Evolutionary conservation across 92 coral and sea anemone genomes (phyloP).

Genomic region (Desmophyllum pertusum): DNA sequence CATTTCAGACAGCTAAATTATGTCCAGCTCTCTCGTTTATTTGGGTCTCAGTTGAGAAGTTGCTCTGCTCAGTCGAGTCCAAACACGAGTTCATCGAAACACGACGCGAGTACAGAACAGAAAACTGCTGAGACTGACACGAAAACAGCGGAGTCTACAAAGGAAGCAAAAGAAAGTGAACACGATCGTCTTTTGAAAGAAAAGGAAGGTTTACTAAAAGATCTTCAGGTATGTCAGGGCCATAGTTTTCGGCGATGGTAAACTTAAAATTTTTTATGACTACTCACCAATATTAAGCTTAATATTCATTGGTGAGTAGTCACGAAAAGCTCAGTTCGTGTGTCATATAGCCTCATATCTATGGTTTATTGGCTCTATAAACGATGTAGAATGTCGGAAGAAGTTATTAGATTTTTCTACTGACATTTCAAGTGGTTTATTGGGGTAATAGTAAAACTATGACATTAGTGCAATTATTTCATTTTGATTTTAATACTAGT

Average conservation of each 20-base stretch:
- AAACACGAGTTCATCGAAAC: slow-evolving; percentile 1
- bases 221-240: slow-evolving; percentile 72
- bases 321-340: too few relatives aligned
- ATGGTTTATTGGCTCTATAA: too few relatives aligned
- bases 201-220: slow-evolving; percentile 85
- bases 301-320: too few relatives aligned
- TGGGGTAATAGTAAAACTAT: too few relatives aligned
- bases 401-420: too few relatives aligned
- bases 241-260: neutral
- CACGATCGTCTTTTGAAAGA: slow-evolving; percentile 76
- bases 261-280: neutral
- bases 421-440: too few relatives aligned
- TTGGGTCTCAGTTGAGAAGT: slow-evolving; percentile 18
- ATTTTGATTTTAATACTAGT: too few relatives aligned
- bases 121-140: slow-evolving; percentile 19
- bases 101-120: neutral
- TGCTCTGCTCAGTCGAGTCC: slow-evolving; percentile 27
- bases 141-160: slow-evolving; percentile 31
- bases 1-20: slow-evolving; percentile 16
- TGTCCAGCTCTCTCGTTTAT: slow-evolving; percentile 6
- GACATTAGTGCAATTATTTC: too few relatives aligned
- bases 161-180: slow-evolving; percentile 38
- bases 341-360: too few relatives aligned
- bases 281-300: neutral
- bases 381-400: too few relatives aligned